These are phyloP conservation scores for Marcusenius ussheri DNA, from an alignment of 2,113 vertebrate species.

Conservation along the genomic window DNA sequence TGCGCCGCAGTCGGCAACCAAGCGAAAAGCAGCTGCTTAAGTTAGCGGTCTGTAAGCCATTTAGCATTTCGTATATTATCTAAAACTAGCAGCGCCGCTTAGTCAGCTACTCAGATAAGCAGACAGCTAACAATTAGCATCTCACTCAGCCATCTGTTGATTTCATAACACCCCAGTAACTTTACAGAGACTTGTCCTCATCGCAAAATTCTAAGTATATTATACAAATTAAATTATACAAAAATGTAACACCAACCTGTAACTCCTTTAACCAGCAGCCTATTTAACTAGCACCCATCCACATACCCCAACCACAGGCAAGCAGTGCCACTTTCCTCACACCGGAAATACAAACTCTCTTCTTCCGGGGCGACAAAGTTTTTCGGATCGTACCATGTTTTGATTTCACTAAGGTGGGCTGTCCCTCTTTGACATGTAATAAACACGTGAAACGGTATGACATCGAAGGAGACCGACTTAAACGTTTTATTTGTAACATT, in stretches of 20 bases:
- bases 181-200: background rate
- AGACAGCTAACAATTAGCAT: background rate
- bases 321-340: background rate
- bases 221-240: background rate
- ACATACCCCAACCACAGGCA: background rate
- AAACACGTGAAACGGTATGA: background rate
- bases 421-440: background rate
- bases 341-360: background rate
- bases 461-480: background rate
- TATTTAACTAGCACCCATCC: background rate
- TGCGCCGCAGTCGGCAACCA: background rate
- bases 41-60: background rate
- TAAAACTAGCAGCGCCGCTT: background rate
- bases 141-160: background rate
- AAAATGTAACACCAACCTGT: background rate
- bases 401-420: background rate
- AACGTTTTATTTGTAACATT: background rate
- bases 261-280: background rate
- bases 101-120: background rate
- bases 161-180: background rate
- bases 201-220: background rate
- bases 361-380: background rate
- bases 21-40: background rate
- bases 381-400: background rate
- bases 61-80: background rate